Conservation (phyloP, 1,140 invertebrate species). For the Pseudomyrmex pallidus region DNA sequence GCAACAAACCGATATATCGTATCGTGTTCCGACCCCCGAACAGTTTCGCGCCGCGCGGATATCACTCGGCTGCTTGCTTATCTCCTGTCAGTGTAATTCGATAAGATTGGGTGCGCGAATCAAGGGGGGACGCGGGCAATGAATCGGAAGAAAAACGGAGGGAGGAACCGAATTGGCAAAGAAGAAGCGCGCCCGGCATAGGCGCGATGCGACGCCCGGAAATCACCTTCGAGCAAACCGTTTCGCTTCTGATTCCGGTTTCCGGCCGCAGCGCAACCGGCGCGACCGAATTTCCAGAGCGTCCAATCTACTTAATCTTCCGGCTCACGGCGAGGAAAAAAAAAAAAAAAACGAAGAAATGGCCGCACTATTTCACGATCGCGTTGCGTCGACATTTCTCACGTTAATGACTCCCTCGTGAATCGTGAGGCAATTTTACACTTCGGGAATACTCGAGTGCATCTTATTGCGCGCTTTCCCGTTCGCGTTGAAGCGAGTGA, state of each 20-base stretch:
- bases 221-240: constrained; percentile 57
- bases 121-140: constrained; percentile 33
- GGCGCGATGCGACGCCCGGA: constrained; percentile 18
- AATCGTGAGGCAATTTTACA: not conserved
- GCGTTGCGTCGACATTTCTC: not conserved
- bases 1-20: not conserved
- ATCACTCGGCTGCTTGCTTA: constrained; percentile 13
- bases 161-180: constrained; percentile 37
- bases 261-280: constrained; percentile 32
- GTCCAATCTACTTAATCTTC: constrained; percentile 51
- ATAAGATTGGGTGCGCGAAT: constrained; percentile 53
- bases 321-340: not conserved
- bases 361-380: constrained; percentile 32
- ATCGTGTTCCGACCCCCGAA: not conserved
- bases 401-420: constrained; percentile 14
- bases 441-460: not conserved
- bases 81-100: constrained; percentile 37
- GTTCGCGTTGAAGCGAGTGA: not conserved
- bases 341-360: constrained; percentile 4
- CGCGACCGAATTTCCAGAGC: constrained; percentile 39
- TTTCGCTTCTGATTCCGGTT: constrained; percentile 58
- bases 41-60: not conserved
- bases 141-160: constrained; percentile 41
- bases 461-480: constrained; percentile 19
- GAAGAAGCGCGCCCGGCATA: constrained; percentile 1